phyloP scores from a whole-genome alignment of 2,888 invertebrate species.

The Andrena camellia region DNA sequence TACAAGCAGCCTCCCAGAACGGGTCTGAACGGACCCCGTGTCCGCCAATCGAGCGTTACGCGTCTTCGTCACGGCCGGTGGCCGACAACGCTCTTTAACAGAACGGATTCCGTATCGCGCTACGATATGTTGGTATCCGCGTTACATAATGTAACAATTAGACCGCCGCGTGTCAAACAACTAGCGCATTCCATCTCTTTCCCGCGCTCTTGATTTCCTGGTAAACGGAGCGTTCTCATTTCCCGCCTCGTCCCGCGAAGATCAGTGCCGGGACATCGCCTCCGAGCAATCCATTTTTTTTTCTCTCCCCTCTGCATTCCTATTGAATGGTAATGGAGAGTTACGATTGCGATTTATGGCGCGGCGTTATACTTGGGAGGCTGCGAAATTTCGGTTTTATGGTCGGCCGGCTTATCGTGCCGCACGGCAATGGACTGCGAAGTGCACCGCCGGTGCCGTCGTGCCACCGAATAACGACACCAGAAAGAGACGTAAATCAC shows the following conservation, averaged over 20 bases:
- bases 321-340: slow-evolving; percentile 74
- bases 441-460: slow-evolving; percentile 60
- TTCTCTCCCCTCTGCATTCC: slow-evolving; percentile 36
- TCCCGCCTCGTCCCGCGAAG: slow-evolving; percentile 35
- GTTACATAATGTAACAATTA: slow-evolving; percentile 54
- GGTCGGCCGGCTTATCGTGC: slow-evolving; percentile 72
- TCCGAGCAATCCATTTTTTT: slow-evolving; percentile 54
- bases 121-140: slow-evolving; percentile 34
- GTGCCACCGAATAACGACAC: slow-evolving; percentile 73
- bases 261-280: slow-evolving; percentile 44
- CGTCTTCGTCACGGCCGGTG: no score
- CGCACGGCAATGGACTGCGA: slow-evolving; percentile 70
- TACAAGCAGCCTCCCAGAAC: no score
- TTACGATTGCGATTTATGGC: slow-evolving; percentile 73
- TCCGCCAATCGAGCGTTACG: no score
- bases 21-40: no score
- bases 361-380: slow-evolving; percentile 67
- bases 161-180: slow-evolving; percentile 3
- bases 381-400: slow-evolving; percentile 76
- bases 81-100: no score
- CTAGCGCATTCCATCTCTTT: slow-evolving; percentile 12
- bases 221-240: slow-evolving; percentile 45
- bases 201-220: slow-evolving; percentile 49
- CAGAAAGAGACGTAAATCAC: slow-evolving; percentile 78
- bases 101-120: slow-evolving; percentile 18